A percentile compares a stretch with the other conserved stretches of the same genome.
phyloP scores from a whole-genome alignment of 2,888 invertebrate species.

The Agapostemon virescens region DNA sequence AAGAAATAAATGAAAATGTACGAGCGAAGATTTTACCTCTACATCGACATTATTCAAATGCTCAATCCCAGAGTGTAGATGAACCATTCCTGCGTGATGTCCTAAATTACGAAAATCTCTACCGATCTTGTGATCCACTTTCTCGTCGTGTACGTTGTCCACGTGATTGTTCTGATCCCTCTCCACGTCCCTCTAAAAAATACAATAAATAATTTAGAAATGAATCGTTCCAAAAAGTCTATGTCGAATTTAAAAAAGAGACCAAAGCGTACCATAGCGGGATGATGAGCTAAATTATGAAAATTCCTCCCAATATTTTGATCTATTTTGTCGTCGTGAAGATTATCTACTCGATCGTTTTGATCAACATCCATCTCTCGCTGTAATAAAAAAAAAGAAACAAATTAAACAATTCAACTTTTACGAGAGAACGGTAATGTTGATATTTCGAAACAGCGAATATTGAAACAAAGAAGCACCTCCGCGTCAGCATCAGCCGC shows the following conservation, averaged over 20 bases:
- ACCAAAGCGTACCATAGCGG: conserved; percentile 72
- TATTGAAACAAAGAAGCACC: conserved; percentile 52
- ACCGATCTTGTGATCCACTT: conserved; percentile 75
- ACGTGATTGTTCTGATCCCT: conserved; percentile 75
- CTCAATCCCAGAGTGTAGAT: conserved; percentile 76
- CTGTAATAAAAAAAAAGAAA: conserved; percentile 55
- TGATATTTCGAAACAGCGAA: not conserved
- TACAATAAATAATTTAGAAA: not conserved
- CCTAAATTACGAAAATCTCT: conserved; percentile 75
- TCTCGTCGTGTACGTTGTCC: conserved; percentile 75
- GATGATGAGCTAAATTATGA: conserved; percentile 74
- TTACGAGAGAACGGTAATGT: not conserved
- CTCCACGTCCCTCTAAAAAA: conserved; percentile 70
- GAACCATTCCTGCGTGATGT: conserved; percentile 75
- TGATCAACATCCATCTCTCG: conserved; percentile 73
- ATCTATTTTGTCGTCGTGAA: conserved; percentile 75
- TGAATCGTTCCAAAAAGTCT: conserved; percentile 5
- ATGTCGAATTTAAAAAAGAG: not conserved
- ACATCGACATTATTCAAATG: conserved; percentile 76
- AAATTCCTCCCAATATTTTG: conserved; percentile 75
- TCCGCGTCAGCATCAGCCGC: conserved; percentile 68
- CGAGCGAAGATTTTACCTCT: conserved; percentile 67
- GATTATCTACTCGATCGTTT: conserved; percentile 71
- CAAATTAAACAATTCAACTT: not conserved
- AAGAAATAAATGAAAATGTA: not conserved